These are phyloP conservation scores for Dorcus hopei DNA, from an alignment of 2,888 invertebrate genomes.

Conservation along the genomic window DNA sequence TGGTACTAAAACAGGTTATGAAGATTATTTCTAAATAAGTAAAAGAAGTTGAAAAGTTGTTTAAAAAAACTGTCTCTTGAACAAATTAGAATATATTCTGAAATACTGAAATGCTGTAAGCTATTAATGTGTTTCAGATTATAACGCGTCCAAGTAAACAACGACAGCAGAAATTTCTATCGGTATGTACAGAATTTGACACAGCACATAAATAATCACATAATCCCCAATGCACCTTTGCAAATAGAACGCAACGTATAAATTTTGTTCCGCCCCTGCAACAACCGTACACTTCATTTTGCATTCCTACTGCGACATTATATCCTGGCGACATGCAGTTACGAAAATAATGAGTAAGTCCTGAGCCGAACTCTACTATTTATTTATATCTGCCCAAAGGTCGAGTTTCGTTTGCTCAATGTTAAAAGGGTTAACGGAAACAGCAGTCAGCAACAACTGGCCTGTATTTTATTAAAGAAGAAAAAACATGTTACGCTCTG, in stretches of 20 bases:
- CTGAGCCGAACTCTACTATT: background rate
- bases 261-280: constrained; percentile 14
- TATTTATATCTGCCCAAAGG: background rate
- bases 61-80: too few species aligned
- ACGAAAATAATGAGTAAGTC: background rate
- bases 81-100: too few species aligned
- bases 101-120: background rate
- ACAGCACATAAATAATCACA: constrained; percentile 9
- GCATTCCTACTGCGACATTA: constrained; percentile 13
- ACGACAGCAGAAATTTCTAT: background rate
- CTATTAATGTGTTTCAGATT: background rate
- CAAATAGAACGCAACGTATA: constrained; percentile 8
- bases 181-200: background rate
- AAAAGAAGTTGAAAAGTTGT: too few species aligned
- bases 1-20: too few species aligned
- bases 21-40: too few species aligned
- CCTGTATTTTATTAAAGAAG: background rate
- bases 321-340: constrained; percentile 9
- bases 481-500: background rate
- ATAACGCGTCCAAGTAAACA: background rate
- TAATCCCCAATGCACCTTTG: constrained; percentile 9
- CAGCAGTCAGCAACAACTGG: background rate
- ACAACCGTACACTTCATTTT: constrained; percentile 11
- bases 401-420: background rate
- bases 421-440: background rate